phyloP scores from a whole-genome alignment of 2,797 vertebrate species.

The Yasuhikotakia modesta region DNA sequence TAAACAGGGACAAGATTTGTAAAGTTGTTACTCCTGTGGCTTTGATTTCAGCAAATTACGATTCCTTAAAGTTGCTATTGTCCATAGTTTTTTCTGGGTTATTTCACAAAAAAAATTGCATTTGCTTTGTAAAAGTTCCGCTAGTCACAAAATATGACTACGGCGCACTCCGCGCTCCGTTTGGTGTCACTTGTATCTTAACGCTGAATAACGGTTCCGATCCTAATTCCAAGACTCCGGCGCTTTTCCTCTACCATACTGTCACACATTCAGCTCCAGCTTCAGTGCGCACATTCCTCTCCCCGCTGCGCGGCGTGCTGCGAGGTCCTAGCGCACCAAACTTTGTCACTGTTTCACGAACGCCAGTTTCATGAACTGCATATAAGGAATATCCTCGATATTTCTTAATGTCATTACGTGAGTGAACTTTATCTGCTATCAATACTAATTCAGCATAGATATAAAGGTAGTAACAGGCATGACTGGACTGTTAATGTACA shows the following conservation, averaged over 20 bases:
- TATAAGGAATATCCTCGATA: too few species aligned
- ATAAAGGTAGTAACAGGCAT: not conserved
- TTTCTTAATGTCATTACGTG: too few species aligned
- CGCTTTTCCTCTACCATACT: conserved; percentile 73
- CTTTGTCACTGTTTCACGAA: not conserved
- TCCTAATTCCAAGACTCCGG: conserved; percentile 69
- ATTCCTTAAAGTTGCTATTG: conserved; percentile 47
- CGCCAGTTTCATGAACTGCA: too few species aligned
- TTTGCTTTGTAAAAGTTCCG: conserved; percentile 21
- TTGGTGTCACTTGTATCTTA: conserved; percentile 35
- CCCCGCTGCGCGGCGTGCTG: conserved; percentile 67
- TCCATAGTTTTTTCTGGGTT: conserved; percentile 36
- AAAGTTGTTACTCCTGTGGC: conserved; percentile 59
- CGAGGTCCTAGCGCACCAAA: conserved; percentile 79
- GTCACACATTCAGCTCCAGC: conserved; percentile 69
- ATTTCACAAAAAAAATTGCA: conserved; percentile 52
- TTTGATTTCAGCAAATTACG: conserved; percentile 50
- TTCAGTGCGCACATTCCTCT: conserved; percentile 72
- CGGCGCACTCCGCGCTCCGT: conserved; percentile 4
- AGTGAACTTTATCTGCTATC: not conserved
- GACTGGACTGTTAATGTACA: too few species aligned
- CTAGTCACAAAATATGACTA: not conserved
- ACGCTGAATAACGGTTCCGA: conserved; percentile 59
- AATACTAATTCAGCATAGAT: not conserved
- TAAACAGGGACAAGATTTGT: not conserved